Conservation (phyloP, 2,113 vertebrate genomes). For the Corvus moneduloides region DNA sequence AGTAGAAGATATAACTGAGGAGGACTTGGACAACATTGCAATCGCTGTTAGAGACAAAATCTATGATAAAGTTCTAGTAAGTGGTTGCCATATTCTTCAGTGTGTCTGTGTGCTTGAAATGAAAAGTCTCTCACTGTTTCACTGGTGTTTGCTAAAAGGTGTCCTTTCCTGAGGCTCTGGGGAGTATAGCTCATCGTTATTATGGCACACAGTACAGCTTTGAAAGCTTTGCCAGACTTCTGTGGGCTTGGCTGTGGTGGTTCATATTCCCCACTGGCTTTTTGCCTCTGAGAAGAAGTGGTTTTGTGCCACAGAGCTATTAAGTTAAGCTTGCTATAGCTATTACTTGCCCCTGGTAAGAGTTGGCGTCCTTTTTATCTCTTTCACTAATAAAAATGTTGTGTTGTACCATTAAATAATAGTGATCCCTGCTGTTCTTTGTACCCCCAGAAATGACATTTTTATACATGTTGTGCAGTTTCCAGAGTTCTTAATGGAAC, state of each 20-base stretch:
- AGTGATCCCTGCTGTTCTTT: background rate
- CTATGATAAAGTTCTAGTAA: slow-evolving; percentile 90
- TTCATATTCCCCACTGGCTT: background rate
- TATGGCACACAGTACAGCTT: background rate
- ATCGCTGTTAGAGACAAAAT: slow-evolving; percentile 90
- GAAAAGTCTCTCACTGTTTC: background rate
- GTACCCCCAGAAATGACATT: background rate
- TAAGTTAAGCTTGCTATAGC: background rate
- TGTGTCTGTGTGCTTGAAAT: background rate
- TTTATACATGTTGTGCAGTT: background rate
- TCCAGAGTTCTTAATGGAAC: background rate
- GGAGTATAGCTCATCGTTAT: background rate
- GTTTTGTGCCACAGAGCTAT: background rate
- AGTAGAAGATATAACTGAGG: slow-evolving; percentile 88
- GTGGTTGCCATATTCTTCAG: slow-evolving; percentile 4
- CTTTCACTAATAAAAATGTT: background rate
- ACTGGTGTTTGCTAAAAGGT: background rate
- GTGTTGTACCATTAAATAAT: background rate
- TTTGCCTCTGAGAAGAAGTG: background rate
- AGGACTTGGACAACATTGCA: slow-evolving; percentile 90
- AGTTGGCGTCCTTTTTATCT: background rate
- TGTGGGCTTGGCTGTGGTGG: background rate
- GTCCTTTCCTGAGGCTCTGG: background rate
- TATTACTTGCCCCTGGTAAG: background rate
- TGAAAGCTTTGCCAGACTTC: background rate